Conservation (phyloP, 2,113 vertebrate species). For the Gallinago jamesoni region DNA sequence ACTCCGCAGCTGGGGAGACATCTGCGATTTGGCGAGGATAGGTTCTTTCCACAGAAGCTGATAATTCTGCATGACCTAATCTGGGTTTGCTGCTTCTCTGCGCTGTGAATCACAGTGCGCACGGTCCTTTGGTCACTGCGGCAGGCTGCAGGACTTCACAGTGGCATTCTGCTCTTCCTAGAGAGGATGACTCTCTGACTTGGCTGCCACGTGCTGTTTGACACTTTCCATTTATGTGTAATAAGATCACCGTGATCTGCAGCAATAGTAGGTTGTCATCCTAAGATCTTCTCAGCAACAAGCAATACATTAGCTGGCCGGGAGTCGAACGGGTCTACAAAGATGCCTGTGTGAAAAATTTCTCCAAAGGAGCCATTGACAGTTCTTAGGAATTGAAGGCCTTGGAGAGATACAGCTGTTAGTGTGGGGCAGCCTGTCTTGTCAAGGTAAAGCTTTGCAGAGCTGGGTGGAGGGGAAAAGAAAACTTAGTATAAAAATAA, state of each 20-base stretch:
- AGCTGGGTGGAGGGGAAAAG: not conserved
- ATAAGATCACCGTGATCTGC: not conserved
- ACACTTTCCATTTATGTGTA: not conserved
- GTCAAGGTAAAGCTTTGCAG: not conserved
- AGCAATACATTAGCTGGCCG: not conserved
- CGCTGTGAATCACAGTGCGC: not conserved
- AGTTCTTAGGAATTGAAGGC: not conserved
- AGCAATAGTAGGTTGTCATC: not conserved
- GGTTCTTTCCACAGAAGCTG: constrained; percentile 53
- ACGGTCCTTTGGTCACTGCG: not conserved
- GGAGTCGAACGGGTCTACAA: not conserved
- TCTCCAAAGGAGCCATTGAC: not conserved
- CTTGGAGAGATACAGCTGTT: not conserved
- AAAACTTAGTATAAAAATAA: not conserved
- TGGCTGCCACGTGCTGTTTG: not conserved
- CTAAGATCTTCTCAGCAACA: not conserved
- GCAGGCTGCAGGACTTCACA: constrained; percentile 5
- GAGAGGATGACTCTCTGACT: not conserved
- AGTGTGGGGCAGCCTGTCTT: not conserved
- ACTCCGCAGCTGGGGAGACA: constrained; percentile 31
- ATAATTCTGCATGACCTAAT: constrained; percentile 55
- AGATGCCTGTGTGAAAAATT: not conserved
- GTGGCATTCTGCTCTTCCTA: constrained; percentile 13
- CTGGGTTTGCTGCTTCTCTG: constrained; percentile 28
- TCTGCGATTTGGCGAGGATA: not conserved